Percentiles rank a stretch among this genome's conserved stretches.
Evolutionary conservation across 2,797 vertebrate genomes (phyloP).

Genomic region (Gadopsis bispinosus): DNA sequence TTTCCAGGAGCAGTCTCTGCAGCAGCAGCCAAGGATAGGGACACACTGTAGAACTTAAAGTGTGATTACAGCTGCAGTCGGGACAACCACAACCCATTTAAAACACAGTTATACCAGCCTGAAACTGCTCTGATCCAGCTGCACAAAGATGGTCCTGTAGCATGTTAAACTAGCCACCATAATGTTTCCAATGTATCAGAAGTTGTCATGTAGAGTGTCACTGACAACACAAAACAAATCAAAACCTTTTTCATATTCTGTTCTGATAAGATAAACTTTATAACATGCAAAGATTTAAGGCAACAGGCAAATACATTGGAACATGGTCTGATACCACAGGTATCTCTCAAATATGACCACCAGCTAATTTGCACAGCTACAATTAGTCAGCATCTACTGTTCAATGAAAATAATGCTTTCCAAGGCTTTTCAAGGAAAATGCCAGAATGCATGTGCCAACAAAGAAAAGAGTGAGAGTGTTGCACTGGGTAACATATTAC

Average conservation of each 20-base stretch:
- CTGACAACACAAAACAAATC: neutral
- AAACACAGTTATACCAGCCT: slow-evolving; percentile 23
- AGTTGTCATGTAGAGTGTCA: neutral
- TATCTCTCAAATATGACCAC: neutral
- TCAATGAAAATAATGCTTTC: slow-evolving; percentile 9
- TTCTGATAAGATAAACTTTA: neutral
- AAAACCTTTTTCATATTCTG: neutral
- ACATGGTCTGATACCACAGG: neutral
- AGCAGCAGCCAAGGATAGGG: slow-evolving; percentile 38
- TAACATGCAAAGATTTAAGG: neutral
- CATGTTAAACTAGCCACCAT: neutral
- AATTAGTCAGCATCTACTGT: slow-evolving; percentile 24
- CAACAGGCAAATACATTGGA: neutral
- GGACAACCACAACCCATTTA: slow-evolving; percentile 17
- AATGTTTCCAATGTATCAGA: neutral
- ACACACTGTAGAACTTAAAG: slow-evolving; percentile 19
- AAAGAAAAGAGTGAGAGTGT: neutral
- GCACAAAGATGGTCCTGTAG: neutral
- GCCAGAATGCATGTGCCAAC: neutral
- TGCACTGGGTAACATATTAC: neutral
- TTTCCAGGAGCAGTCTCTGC: slow-evolving; percentile 60
- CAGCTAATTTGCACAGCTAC: slow-evolving; percentile 15
- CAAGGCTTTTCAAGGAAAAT: slow-evolving; percentile 12
- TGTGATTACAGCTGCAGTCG: slow-evolving; percentile 42
- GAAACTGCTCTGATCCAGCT: slow-evolving; percentile 27